phyloP scores from a whole-genome alignment of 2,888 invertebrate species.

The Drosophila siamana region DNA sequence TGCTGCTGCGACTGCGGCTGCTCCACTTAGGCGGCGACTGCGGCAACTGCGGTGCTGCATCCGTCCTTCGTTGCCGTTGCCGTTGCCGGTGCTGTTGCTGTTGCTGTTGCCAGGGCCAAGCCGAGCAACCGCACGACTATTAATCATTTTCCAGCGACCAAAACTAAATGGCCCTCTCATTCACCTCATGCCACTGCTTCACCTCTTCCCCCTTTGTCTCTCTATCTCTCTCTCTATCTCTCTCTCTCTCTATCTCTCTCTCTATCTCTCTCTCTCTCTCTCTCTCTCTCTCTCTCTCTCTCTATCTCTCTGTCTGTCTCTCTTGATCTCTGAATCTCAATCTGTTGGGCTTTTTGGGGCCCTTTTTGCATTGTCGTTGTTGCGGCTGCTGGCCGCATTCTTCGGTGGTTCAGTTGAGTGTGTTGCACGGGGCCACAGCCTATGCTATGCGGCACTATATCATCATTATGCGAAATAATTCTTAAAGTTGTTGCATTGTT shows the following conservation, averaged over 20 bases:
- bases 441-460: conserved; percentile 73
- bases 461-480: conserved; percentile 72
- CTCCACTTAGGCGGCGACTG: conserved; percentile 62
- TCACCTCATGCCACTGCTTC: conserved; percentile 42
- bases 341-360: conserved; percentile 23
- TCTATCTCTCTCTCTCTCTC: conserved; percentile 8
- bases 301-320: background rate
- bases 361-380: conserved; percentile 60
- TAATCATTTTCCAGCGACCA: conserved; percentile 79
- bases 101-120: conserved; percentile 44
- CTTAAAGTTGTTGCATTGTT: conserved; percentile 59
- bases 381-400: conserved; percentile 58
- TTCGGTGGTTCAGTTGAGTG: conserved; percentile 27
- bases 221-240: conserved; percentile 18
- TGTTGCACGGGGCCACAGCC: conserved; percentile 38
- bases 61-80: conserved; percentile 46
- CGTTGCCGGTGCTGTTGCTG: conserved; percentile 4
- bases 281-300: conserved; percentile 18
- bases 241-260: background rate
- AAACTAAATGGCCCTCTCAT: conserved; percentile 70
- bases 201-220: conserved; percentile 2
- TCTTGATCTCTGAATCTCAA: conserved; percentile 12
- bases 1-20: conserved; percentile 45
- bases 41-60: conserved; percentile 56
- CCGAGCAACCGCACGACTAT: conserved; percentile 71